A percentile compares a stretch with the other conserved stretches of the same genome.
Evolutionary conservation across 2,113 vertebrate genomes (phyloP).

Genomic region (Peromyscus californicus): DNA sequence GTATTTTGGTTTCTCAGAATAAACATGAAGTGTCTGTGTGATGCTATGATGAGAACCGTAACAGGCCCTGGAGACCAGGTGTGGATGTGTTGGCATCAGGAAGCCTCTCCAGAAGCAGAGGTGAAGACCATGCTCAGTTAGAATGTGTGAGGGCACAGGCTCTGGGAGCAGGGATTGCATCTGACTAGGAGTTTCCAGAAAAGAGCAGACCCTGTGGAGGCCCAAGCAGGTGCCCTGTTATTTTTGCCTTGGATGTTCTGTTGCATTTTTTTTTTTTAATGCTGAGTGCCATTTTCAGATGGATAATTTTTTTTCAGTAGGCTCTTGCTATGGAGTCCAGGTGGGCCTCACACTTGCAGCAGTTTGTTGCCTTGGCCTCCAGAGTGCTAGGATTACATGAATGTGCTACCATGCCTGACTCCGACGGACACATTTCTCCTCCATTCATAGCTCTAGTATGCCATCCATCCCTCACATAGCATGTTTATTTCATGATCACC

Average conservation of each 20-base stretch:
- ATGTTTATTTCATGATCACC: not conserved
- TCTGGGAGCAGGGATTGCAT: not conserved
- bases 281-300: not conserved
- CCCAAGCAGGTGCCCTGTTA: not conserved
- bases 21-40: not conserved
- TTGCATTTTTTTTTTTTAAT: not conserved
- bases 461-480: not conserved
- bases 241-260: not conserved
- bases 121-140: not conserved
- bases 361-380: not conserved
- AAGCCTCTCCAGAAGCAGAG: not conserved
- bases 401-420: not conserved
- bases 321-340: not conserved
- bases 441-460: not conserved
- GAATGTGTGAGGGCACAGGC: not conserved
- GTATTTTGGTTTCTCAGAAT: not conserved
- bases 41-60: not conserved
- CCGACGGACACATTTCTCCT: not conserved
- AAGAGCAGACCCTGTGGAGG: not conserved
- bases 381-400: not conserved
- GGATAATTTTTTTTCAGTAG: not conserved
- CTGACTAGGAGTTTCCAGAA: not conserved
- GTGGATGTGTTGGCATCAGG: not conserved
- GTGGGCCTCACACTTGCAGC: not conserved
- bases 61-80: not conserved